Percentiles rank a stretch among this genome's conserved stretches.
Conservation (phyloP, 1,140 invertebrate species). For the Dendroctonus valens region DNA sequence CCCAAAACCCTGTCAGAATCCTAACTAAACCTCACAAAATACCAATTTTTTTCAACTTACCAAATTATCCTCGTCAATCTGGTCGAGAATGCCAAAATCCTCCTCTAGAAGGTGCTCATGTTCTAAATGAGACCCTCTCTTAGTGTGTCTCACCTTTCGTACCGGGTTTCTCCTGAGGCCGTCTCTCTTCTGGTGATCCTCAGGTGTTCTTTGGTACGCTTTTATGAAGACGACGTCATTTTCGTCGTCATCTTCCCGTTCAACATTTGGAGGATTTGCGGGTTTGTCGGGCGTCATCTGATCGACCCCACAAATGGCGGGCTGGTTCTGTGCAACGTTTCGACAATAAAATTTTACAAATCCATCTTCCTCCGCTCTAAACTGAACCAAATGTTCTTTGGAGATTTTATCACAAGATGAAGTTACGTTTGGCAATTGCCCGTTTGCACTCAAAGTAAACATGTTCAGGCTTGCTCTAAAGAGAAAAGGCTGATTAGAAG, state of each 20-base stretch:
- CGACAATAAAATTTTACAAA: slow-evolving; percentile 1
- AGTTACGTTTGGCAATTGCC: too few relatives aligned
- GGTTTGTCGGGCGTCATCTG: slow-evolving; percentile 12
- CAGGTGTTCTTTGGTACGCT: slow-evolving; percentile 31
- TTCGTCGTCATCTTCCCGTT: slow-evolving; percentile 18
- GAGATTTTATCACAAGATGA: too few relatives aligned
- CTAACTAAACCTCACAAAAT: too few relatives aligned
- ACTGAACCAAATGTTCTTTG: too few relatives aligned
- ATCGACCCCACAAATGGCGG: slow-evolving; percentile 29
- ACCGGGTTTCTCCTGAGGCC: slow-evolving; percentile 34
- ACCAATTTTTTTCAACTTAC: not conserved
- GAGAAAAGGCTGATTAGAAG: too few relatives aligned
- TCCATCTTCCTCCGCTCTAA: not conserved
- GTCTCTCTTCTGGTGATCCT: not conserved
- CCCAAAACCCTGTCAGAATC: not conserved
- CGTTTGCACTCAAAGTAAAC: too few relatives aligned
- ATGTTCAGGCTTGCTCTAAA: too few relatives aligned
- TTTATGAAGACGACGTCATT: slow-evolving; percentile 42
- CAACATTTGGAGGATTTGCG: not conserved
- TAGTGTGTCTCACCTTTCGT: slow-evolving; percentile 24
- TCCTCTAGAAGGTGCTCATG: slow-evolving; percentile 33
- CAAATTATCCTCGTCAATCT: slow-evolving; percentile 21
- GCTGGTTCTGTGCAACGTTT: slow-evolving; percentile 13
- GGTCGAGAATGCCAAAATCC: slow-evolving; percentile 33
- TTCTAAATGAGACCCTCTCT: slow-evolving; percentile 21